Percentiles rank a stretch among this genome's conserved stretches.
Evolutionary conservation across 2,113 vertebrate genomes (phyloP).

Genomic region (Elgaria multicarinata): DNA sequence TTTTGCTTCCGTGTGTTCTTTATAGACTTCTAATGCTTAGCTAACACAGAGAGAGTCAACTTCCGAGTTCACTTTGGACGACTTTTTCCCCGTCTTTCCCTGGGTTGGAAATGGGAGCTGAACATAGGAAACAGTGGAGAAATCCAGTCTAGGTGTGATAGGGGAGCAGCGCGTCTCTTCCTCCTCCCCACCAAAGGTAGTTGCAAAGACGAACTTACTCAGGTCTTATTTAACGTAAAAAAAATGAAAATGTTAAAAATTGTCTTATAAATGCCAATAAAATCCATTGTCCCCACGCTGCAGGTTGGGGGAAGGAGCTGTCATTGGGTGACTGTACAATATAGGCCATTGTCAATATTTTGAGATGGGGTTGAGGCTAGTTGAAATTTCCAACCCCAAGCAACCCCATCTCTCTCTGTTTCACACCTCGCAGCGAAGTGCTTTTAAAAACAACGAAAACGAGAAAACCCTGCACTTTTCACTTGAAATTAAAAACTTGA

Average conservation of each 20-base stretch:
- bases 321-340: too few relatives aligned
- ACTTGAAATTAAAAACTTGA: neutral
- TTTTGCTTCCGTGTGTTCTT: constrained; percentile 2
- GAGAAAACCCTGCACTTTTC: neutral
- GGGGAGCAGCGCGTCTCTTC: too few relatives aligned
- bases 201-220: too few relatives aligned
- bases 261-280: too few relatives aligned
- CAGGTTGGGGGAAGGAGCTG: too few relatives aligned
- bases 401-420: neutral
- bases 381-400: too few relatives aligned
- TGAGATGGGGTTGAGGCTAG: too few relatives aligned
- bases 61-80: neutral
- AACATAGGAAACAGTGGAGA: neutral
- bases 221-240: too few relatives aligned
- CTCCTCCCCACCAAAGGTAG: too few relatives aligned
- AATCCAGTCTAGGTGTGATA: neutral
- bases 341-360: too few relatives aligned
- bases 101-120: neutral
- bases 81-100: neutral
- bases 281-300: too few relatives aligned
- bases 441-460: neutral
- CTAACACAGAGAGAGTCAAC: neutral
- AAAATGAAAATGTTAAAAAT: too few relatives aligned
- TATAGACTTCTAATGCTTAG: accelerated
- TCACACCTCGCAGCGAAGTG: neutral